Evolutionary conservation across 2,113 vertebrate species (phyloP), one percentile per base, ranked within the genome.

Genomic region (Barnardius zonarius): DNA sequence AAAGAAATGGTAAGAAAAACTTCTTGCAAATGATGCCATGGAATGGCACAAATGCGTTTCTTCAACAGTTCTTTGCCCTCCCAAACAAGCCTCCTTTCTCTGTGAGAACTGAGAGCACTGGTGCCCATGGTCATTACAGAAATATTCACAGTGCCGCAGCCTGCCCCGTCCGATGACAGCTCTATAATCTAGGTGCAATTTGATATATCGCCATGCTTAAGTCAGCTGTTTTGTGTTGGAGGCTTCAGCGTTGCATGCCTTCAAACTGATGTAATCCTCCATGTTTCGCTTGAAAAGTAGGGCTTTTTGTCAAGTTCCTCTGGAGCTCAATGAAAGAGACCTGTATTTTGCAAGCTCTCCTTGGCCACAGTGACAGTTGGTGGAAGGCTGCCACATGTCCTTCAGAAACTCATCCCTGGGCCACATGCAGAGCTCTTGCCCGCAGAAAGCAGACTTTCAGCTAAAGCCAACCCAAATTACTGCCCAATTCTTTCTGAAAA

Each of bases 91-190:
- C 20, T 35, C 49, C 17, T 75, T 25, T 68, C 68, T 64, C 55
- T 72, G 28, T 12, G 9, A 55, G 92, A 25, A 28, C 13, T 0
- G 0, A 55, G 24, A 62, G 43, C 43, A 33, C 51, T 54, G 81
- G 57, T 93, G 85, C 66, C 92, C 18, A 0, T 44, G 68, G 82
- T 75, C 68, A 57, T 77, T 80, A 88, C 41, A 83, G 88, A 91
- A 67, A 25, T 28, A 77, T 62, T 83, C 83, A 3, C 3, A 15
- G 69, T 41, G 59, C 67, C 2, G 4, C 88, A 63, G 81, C 57
- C 91, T 68, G 72, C 94, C 92, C 73, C 25, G 64, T 86, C 92
- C 27, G 77, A 76, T 86, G 95, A 94, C 95, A 97, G 90, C 85
- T 89, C 94, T 91, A 52, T 82, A 83, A 92, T 85, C 74, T 4